Evolutionary conservation across 1,140 invertebrate species (phyloP), one percentile per base, ranked within the genome.

Genomic region (Lepidurus couesii): DNA sequence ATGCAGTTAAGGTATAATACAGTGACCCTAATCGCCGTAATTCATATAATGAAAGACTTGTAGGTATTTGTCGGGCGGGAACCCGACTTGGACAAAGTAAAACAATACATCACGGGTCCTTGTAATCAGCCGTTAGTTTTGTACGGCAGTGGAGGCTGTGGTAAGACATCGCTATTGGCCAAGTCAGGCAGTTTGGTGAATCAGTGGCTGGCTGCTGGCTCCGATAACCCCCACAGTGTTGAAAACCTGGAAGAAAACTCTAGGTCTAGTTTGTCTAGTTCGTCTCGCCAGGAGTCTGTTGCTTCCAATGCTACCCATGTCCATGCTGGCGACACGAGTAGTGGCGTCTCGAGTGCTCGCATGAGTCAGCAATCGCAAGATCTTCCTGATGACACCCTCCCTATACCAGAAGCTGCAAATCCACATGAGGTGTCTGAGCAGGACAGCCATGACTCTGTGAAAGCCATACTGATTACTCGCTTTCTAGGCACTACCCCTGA

Each of bases 401-500:
- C 53, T 7, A 21, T 16, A n/a, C 16, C 21, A 21, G n/a, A 9
- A 65, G 53, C 53, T 21, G 53, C 1, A 1, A 65, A 65, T 16
- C 16, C 13, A 16, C 53, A 13, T 7, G 21, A 65, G 21, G 9
- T 21, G 53, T 9, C 16, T 16, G 53, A 65, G 16, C 16, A 65
- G 21, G 53, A n/a, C n/a, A 65, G 13, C 53, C 6, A 21, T 6
- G 80, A 81, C 0, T 81, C 80, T 13, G 89, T 89, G 5, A 90
- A 91, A 81, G 95, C 96, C 5, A 90, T 97, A 5, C 92, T 95
- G 83, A 90, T 98, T 78, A 90, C 98, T 42, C 87, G 97, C 81
- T 99, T 98, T 85, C 88, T 98, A 11, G 97, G 97, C 16, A 99
- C 97, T 8, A 98, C 96, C 9, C 97, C 97, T 11, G 96, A 98